Base-by-base conservation (phyloP, 2,888 invertebrate species). In the Conistra vaccinii region DNA sequence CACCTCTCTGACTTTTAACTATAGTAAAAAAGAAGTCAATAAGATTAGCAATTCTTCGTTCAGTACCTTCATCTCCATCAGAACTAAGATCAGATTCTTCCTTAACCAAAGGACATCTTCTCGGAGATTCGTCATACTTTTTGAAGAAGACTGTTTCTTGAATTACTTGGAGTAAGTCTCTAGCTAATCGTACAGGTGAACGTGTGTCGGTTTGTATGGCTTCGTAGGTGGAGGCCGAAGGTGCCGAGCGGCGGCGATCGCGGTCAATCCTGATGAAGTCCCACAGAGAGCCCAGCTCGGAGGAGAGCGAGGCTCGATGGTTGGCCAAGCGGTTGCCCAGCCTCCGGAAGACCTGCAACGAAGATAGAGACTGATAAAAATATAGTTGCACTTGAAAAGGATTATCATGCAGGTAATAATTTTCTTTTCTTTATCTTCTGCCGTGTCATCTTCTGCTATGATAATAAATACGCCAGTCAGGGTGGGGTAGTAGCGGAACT, bases 1-100 rank as follows among this genome's bases (percentile, higher is more conserved):
- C 95, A 17, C 94, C 94, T 57, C 92, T 95, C 73, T 96, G 96
- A 81, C 95, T 96, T 84, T 96, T 96, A 0, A 96, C 96, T 67
- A 96, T 95, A 1, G 96, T 96, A 61, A 96, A 96, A 88, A 96
- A 96, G 89, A 96, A 96, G 75, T 96, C 96, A 14, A 96, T 96
- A 10, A 96, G 84, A 82, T 95, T 96, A 1, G 96, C 96, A 32
- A 96, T 95, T 80, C 96, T 92, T 73, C 93, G 92, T 57, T 96
- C 96, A 10, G 91, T 92, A 0, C 92, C 94, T 57, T 96, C 94
- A 66, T 95, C 95, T 63, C 93, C 95, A 32, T 95, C 95, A 4
- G 95, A 95, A 42, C 93, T 94, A 2, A 96, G 73, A 68, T 94
- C 96, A 0, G 96, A 96, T 87, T 96, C 96, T 85, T 96, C 94